Percentiles rank a stretch among this genome's conserved stretches.
These are phyloP conservation scores for Hypomecis atomaria DNA, from an alignment of 2,888 invertebrate species.

Conservation along the genomic window DNA sequence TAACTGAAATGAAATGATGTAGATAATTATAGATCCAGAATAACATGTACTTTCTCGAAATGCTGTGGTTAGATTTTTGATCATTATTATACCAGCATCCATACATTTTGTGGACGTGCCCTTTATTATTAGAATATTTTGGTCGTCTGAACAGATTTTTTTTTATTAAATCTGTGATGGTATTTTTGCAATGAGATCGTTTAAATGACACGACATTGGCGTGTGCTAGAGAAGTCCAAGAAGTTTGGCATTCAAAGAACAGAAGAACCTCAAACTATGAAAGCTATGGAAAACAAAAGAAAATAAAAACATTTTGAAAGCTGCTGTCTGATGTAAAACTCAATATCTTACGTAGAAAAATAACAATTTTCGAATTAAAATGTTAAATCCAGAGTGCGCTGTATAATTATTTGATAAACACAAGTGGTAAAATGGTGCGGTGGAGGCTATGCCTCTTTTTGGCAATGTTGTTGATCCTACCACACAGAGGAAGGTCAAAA, in stretches of 20 bases:
- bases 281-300: slow-evolving; percentile 66
- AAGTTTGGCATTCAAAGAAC: not conserved
- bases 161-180: too few relatives aligned
- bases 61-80: too few relatives aligned
- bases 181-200: slow-evolving; percentile 13
- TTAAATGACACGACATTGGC: too few relatives aligned
- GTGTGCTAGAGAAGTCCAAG: too few relatives aligned
- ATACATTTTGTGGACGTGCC: too few relatives aligned
- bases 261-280: slow-evolving; percentile 29
- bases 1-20: too few relatives aligned
- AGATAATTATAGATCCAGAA: too few relatives aligned
- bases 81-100: too few relatives aligned
- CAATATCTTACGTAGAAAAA: slow-evolving; percentile 30
- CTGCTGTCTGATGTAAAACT: slow-evolving; percentile 51
- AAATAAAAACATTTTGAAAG: slow-evolving; percentile 62
- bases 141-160: too few relatives aligned
- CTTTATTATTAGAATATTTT: too few relatives aligned
- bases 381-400: slow-evolving; percentile 72
- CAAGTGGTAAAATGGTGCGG: slow-evolving; percentile 66
- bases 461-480: slow-evolving; percentile 67
- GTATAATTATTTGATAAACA: slow-evolving; percentile 49
- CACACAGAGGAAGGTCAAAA: slow-evolving; percentile 57
- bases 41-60: too few relatives aligned
- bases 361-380: slow-evolving; percentile 65
- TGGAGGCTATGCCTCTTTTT: slow-evolving; percentile 70